Evolutionary conservation across 2,888 invertebrate genomes (phyloP), one percentile per base, ranked within the genome.

Genomic region (Notodonta ziczac): DNA sequence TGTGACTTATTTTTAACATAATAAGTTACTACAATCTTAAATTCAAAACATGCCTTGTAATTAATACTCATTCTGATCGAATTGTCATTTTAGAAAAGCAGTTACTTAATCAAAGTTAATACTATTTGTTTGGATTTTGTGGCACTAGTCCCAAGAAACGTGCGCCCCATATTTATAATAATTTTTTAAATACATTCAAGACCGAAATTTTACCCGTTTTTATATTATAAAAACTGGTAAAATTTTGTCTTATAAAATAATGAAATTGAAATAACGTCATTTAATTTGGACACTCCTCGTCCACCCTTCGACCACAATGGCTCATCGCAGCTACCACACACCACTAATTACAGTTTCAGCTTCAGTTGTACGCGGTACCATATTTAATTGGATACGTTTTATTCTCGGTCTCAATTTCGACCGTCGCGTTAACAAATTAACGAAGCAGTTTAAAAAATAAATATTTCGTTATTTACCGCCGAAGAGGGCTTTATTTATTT

Each of bases 311-410:
- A 70, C 74, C 77, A 67, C 74, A 60, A 63, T 64, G 63, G 70
- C 66, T 69, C 66, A 57, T 74, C 67, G 65, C 69, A 58, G 55
- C 32, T 24, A 67, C 74, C 74, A 67, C 73, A 72, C 65, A 64
- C 65, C 73, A 70, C 76, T 82, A 80, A 82, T 82, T 81, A 80
- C 77, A 66, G 67, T 70, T 72, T 60, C 65, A 71, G 70, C 69
- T 62, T 74, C 74, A 69, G 63, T 69, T 69, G 66, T 56, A 66
- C 64, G 63, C 62, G 63, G 58, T 16, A 66, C 67, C 63, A 70
- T n/a, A n/a, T n/a, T 69, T 75, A 77, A 77, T 78, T 75, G 72
- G 58, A 62, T 66, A 70, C 62, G 65, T 78, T 74, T 66, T 72
- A 69, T 71, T 68, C 65, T 58, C 63, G 60, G 57, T 61, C 62